phyloP scores from a whole-genome alignment of 2,113 vertebrate genomes.

The Desmodus rotundus region DNA sequence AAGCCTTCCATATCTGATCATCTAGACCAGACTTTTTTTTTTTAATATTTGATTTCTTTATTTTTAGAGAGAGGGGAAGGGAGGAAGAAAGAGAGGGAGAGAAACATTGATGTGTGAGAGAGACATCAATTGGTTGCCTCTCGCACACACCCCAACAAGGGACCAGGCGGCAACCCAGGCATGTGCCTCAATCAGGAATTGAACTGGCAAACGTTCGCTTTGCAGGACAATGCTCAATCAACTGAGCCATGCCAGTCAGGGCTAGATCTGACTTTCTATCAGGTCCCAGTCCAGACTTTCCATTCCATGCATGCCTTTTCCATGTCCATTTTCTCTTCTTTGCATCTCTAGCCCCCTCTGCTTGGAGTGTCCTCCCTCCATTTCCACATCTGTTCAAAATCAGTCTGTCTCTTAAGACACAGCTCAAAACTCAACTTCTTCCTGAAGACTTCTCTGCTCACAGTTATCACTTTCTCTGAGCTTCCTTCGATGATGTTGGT shows the following conservation, averaged over 20 bases:
- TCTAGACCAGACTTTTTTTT: background rate
- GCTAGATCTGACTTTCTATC: background rate
- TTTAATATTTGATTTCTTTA: no score
- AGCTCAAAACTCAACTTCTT: background rate
- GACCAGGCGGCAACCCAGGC: no score
- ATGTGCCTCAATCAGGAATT: no score
- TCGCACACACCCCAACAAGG: no score
- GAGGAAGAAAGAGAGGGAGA: no score
- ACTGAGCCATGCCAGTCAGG: no score
- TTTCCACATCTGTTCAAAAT: background rate
- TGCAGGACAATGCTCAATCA: no score
- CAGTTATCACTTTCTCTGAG: background rate
- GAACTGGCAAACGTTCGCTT: no score
- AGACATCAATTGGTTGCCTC: no score
- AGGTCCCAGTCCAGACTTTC: background rate
- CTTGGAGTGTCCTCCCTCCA: background rate
- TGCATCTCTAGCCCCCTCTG: background rate
- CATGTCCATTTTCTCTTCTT: background rate
- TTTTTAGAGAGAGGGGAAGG: no score
- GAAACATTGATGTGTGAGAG: no score
- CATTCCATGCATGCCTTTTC: background rate
- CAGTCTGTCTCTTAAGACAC: background rate
- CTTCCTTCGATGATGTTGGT: background rate
- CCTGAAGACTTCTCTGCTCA: background rate
- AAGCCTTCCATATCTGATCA: background rate